These are phyloP conservation scores for Hystrix brachyura DNA, from an alignment of 2,113 vertebrate genomes.

Conservation along the genomic window DNA sequence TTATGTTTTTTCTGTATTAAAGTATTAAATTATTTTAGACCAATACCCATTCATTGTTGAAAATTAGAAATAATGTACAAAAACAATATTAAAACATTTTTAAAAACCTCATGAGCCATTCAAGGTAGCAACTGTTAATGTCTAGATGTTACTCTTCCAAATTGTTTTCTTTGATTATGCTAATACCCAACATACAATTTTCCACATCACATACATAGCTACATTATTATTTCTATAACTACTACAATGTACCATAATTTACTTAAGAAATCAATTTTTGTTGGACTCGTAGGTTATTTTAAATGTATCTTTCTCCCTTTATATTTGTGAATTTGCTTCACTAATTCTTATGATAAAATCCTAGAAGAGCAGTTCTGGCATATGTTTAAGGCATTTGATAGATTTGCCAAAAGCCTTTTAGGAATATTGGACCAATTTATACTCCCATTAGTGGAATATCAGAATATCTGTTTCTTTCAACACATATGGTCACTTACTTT, in stretches of 20 bases:
- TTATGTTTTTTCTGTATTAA: background rate
- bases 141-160: conserved; percentile 20
- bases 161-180: background rate
- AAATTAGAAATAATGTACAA: conserved; percentile 56
- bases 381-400: conserved; percentile 69
- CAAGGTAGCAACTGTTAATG: background rate
- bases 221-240: background rate
- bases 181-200: conserved; percentile 2
- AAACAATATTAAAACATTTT: conserved; percentile 49
- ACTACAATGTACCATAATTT: background rate
- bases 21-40: conserved; percentile 10
- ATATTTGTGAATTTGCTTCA: conserved; percentile 11
- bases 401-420: conserved; percentile 72
- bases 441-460: conserved; percentile 52
- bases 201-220: background rate
- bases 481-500: conserved; percentile 58
- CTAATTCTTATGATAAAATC: conserved; percentile 69
- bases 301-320: background rate
- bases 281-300: background rate
- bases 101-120: background rate
- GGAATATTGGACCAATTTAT: conserved; percentile 68
- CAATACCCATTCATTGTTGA: background rate
- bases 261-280: conserved; percentile 4
- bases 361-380: conserved; percentile 61
- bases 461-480: conserved; percentile 62